Base-by-base conservation (phyloP, 92 coral and sea anemone species). In the Actinernus sp. region DNA sequence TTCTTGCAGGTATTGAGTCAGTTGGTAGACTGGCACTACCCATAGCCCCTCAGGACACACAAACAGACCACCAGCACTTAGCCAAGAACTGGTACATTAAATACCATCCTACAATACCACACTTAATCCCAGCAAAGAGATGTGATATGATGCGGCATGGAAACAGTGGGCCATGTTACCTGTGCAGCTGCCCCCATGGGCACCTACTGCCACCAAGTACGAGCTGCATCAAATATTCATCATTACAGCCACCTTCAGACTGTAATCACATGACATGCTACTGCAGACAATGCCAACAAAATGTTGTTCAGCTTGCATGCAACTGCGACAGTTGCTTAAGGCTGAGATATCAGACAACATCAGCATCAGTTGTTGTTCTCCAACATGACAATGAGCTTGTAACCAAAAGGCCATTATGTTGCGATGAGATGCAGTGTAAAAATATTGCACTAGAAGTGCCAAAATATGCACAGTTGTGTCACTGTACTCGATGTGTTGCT, bases 81-180 rank as follows among this genome's bases (percentile, higher is more conserved):
- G 12, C 65, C 7, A 70, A 57, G 36, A 70, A 40, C 23, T 46
- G 63, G 57, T 54, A 55, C 58, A 58, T 70, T 27, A 48, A 70
- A 29, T 70, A 70, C 28, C 78, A 56, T 25, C 67, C 78, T 14
- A 12, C 57, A 3, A 3, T 45, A 26, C 60, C 76, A 18, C 65
- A 57, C 5, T 30, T 40, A 21, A 56, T 70, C 9, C 57, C 57
- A 6, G 38, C 41, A 9, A 70, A 70, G 36, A 3, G 22, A 3
- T 68, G 76, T 30, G 25, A 21, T n/a, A 20, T 62, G 8, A n/a
- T 37, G 30, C 63, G 57, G 53, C 78, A 70, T 54, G 65, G 46
- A 19, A 57, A 70, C 52, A 31, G 43, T 37, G 64, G 66, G 11
- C 66, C 78, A 31, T 70, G 78, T 28, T 70, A 70, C 54, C 40